Percentiles rank a stretch among this genome's conserved stretches.
Conservation (phyloP, 2,888 invertebrate species). For the Serripes groenlandicus region DNA sequence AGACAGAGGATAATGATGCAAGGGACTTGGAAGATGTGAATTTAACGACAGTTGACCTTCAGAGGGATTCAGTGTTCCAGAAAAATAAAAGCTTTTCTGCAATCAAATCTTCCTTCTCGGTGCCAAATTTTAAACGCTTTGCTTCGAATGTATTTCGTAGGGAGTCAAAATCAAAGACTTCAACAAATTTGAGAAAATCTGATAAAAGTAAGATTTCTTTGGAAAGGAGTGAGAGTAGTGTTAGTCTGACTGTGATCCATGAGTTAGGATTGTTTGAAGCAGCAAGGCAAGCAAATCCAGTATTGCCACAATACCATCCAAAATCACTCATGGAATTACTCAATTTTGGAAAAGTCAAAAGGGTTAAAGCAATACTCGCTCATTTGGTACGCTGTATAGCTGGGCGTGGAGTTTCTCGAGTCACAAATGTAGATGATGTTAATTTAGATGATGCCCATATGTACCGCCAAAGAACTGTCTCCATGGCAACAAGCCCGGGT, state of each 20-base stretch:
- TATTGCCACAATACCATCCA: conserved; percentile 99
- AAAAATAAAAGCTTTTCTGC: conserved; percentile 73
- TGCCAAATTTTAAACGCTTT: conserved; percentile 77
- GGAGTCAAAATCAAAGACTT: conserved; percentile 43
- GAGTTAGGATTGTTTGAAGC: conserved; percentile 94
- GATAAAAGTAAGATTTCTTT: conserved; percentile 62
- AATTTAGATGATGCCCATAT: conserved; percentile 70
- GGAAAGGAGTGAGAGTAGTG: conserved; percentile 79
- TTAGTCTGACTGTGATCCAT: conserved; percentile 81
- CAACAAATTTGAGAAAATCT: conserved; percentile 63
- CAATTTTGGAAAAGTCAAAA: conserved; percentile 97
- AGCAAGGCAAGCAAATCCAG: conserved; percentile 98
- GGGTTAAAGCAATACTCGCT: conserved; percentile 99
- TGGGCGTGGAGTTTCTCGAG: conserved; percentile 74
- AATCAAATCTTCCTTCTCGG: conserved; percentile 78
- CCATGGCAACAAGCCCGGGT: conserved; percentile 68
- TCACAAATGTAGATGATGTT: conserved; percentile 67
- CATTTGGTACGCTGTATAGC: conserved; percentile 94
- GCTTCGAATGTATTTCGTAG: conserved; percentile 56
- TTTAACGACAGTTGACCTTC: conserved; percentile 56
- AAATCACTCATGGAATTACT: conserved; percentile 99
- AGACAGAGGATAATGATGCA: conserved; percentile 54
- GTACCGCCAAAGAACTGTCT: conserved; percentile 68
- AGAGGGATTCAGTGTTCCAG: conserved; percentile 58
- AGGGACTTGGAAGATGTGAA: conserved; percentile 60